A percentile compares a stretch with the other conserved stretches of the same genome.
Evolutionary conservation across 2,113 vertebrate species (phyloP).

Genomic region (Pelusios castaneus): DNA sequence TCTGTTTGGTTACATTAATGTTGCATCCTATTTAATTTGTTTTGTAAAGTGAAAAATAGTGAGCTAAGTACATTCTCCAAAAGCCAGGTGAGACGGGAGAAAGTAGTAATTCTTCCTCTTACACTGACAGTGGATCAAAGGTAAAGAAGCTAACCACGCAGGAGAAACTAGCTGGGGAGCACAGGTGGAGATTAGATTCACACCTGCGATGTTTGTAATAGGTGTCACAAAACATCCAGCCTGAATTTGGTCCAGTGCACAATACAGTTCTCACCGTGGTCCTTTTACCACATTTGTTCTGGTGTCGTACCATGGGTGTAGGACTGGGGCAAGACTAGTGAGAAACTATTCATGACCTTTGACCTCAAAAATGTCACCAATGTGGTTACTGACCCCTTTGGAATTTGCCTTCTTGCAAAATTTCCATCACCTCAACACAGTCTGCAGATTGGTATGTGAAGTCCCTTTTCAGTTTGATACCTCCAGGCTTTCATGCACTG

Average conservation of each 20-base stretch:
- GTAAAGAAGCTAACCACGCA: neutral
- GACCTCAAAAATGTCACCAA: neutral
- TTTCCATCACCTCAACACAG: neutral
- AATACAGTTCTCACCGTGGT: neutral
- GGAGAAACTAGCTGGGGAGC: neutral
- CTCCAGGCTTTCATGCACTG: neutral
- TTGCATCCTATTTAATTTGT: neutral
- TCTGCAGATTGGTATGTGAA: slow-evolving; percentile 9
- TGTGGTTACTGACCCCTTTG: neutral
- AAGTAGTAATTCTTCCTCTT: neutral
- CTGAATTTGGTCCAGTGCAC: neutral
- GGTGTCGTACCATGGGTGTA: neutral
- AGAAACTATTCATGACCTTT: neutral
- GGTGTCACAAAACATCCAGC: neutral
- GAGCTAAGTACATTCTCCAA: neutral
- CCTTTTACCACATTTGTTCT: rapidly evolving
- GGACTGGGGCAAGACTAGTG: neutral
- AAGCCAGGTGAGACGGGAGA: neutral
- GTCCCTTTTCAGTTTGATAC: neutral
- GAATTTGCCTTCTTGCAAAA: neutral
- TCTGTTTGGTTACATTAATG: neutral
- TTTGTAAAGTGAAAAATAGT: neutral
- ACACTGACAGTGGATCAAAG: rapidly evolving
- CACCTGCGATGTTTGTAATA: neutral
- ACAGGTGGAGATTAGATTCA: neutral